Percentiles rank a stretch among this genome's conserved stretches.
phyloP scores from a whole-genome alignment of 2,888 invertebrate species.

The Epinotia bilunana region DNA sequence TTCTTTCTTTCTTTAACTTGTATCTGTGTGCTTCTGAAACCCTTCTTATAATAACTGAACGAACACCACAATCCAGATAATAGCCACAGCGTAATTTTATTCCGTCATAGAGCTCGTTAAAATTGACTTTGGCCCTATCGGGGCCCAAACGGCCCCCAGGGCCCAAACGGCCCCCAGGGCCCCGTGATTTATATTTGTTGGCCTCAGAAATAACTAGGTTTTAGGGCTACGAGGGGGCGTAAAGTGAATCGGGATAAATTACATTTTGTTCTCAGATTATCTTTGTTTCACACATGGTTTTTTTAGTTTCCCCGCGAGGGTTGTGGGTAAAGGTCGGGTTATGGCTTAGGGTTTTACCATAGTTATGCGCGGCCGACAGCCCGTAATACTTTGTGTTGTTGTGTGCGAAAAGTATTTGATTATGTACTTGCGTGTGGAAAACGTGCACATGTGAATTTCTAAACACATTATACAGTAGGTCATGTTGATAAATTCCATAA shows the following conservation, averaged over 20 bases:
- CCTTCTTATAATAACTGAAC: background rate
- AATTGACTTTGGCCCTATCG: conserved; percentile 38
- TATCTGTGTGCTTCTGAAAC: background rate
- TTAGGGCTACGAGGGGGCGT: conserved; percentile 31
- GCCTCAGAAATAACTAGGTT: conserved; percentile 39
- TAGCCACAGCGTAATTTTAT: conserved; percentile 34
- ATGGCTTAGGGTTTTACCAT: conserved; percentile 15
- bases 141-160: conserved; percentile 28
- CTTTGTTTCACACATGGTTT: conserved; percentile 42
- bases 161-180: conserved; percentile 29
- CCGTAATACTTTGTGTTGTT: background rate
- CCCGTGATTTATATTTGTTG: conserved; percentile 41
- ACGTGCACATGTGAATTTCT: too few species aligned
- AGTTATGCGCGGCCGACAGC: conserved; percentile 4
- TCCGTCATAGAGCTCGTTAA: conserved; percentile 38
- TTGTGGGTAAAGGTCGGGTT: conserved; percentile 11
- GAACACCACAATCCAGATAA: conserved; percentile 23
- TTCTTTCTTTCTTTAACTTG: background rate
- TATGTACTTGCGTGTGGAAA: too few species aligned
- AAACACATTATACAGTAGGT: too few species aligned
- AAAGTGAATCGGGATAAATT: conserved; percentile 45
- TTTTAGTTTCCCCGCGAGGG: conserved; percentile 35
- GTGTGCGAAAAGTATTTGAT: background rate
- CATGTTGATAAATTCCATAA: too few species aligned
- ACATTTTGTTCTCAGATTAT: conserved; percentile 43